Evolutionary conservation across 2,888 invertebrate genomes (phyloP), one percentile per base, ranked within the genome.

Genomic region (Drepana falcataria): DNA sequence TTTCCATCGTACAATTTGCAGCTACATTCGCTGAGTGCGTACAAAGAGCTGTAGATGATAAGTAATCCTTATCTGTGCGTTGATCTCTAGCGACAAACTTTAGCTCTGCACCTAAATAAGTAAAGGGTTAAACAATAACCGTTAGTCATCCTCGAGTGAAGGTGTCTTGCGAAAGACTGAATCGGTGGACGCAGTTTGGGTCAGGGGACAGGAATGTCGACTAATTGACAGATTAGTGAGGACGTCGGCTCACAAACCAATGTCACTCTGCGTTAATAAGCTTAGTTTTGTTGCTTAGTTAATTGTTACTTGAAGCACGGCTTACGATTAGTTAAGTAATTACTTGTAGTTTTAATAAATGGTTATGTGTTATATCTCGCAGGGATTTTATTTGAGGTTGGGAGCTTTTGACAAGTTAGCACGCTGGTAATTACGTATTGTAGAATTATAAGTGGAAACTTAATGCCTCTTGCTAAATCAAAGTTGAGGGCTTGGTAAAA

Each of bases 131-230:
- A 51, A 51, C 51, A 51, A 51, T 71, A 59, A 70, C 68, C 62
- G 69, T 80, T 75, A 77, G 78, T 78, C 78, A 79, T 79, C 72
- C 69, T 69, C 65, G 60, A 55, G 54, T 63, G 60, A 54, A 64
- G 64, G 60, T 59, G 58, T 58, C 64, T 74, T 72, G 67, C 73
- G 69, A 68, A 69, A 76, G 63, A 60, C 71, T 59, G 66, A 44
- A 44, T 44, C 44, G 9, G 9, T 44, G 44, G 44, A 44, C 44
- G 9, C 7, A 44, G 44, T 62, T 62, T 67, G 74, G 88, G 86
- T 88, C 87, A 87, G 71, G 74, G 78, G 75, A 81, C 87, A 82
- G 77, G 89, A 87, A 88, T 88, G 87, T 71, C 58, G 80, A 65
- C 77, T 83, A 85, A 87, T 84, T 88, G 87, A 87, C 85, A 84